These are phyloP conservation scores for Glomeris marginata DNA, from an alignment of 2,888 invertebrate genomes.

Conservation along the genomic window DNA sequence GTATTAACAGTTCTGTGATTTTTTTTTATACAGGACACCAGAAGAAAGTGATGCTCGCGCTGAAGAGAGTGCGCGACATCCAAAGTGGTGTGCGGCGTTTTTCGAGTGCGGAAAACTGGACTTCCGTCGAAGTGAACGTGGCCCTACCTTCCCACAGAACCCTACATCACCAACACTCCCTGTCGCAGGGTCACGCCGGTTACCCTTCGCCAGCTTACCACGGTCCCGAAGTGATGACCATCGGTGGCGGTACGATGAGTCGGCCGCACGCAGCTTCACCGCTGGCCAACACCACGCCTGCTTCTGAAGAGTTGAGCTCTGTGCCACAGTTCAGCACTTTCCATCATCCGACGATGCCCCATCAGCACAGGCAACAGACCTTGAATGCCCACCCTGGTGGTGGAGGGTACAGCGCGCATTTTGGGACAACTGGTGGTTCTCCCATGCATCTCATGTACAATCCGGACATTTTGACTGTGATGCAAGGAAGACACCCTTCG, in stretches of 20 bases:
- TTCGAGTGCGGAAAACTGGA: slow-evolving; percentile 16
- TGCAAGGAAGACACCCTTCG: slow-evolving; percentile 25
- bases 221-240: too few relatives aligned
- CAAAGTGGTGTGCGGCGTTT: slow-evolving; percentile 44
- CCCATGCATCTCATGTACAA: slow-evolving; percentile 23
- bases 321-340: slow-evolving; percentile 7
- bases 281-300: too few relatives aligned
- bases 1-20: too few relatives aligned
- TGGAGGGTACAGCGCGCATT: not conserved
- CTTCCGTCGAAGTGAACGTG: slow-evolving; percentile 19
- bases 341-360: not conserved
- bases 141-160: too few relatives aligned
- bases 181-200: too few relatives aligned
- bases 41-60: slow-evolving; percentile 92
- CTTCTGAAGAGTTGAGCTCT: slow-evolving; percentile 1
- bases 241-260: too few relatives aligned
- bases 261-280: too few relatives aligned
- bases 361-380: not conserved
- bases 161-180: too few relatives aligned
- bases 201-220: too few relatives aligned
- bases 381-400: slow-evolving; percentile 3
- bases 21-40: slow-evolving; percentile 67
- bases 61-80: slow-evolving; percentile 89
- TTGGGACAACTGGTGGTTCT: slow-evolving; percentile 3
- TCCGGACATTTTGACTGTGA: slow-evolving; percentile 33